These are phyloP conservation scores for Caenorhabditis auriculariae DNA, from an alignment of 2,888 invertebrate species.

Conservation along the genomic window DNA sequence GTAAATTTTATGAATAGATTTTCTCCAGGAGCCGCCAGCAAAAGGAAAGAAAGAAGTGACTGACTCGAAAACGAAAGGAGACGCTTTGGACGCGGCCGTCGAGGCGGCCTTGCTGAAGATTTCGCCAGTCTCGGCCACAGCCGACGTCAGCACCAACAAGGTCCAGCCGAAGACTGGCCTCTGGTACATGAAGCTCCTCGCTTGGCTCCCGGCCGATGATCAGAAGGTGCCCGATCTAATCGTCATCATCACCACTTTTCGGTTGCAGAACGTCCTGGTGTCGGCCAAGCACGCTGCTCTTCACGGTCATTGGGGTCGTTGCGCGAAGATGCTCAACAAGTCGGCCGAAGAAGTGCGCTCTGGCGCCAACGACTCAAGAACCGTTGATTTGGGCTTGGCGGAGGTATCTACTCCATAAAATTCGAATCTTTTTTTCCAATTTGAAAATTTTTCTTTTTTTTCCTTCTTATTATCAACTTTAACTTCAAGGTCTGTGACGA, in stretches of 20 bases:
- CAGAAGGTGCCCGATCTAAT: slow-evolving; percentile 71
- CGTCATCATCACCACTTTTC: background rate
- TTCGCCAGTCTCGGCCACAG: too few species aligned
- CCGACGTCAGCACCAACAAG: too few species aligned
- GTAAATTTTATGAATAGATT: too few species aligned
- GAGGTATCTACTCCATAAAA: slow-evolving; percentile 30
- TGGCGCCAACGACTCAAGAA: slow-evolving; percentile 22
- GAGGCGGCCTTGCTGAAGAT: slow-evolving; percentile 11
- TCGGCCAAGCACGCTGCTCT: slow-evolving; percentile 76
- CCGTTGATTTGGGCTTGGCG: slow-evolving; percentile 31
- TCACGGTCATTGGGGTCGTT: slow-evolving; percentile 79
- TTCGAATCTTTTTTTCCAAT: background rate
- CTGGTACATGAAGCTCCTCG: slow-evolving; percentile 70
- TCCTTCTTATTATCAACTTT: background rate
- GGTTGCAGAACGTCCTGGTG: slow-evolving; percentile 74
- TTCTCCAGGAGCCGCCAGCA: too few species aligned
- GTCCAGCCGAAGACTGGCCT: too few species aligned
- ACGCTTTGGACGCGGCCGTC: slow-evolving; percentile 69
- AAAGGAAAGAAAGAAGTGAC: slow-evolving; percentile 10
- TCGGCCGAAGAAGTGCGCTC: slow-evolving; percentile 71
- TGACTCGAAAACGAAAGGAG: slow-evolving; percentile 12
- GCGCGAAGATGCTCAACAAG: slow-evolving; percentile 70
- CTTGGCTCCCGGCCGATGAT: slow-evolving; percentile 80
- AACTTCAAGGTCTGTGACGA: slow-evolving; percentile 71
- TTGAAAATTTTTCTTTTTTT: background rate